Percentiles rank a stretch among this genome's conserved stretches.
Conservation (phyloP, 2,797 vertebrate species). For the Pangasius krempfi region DNA sequence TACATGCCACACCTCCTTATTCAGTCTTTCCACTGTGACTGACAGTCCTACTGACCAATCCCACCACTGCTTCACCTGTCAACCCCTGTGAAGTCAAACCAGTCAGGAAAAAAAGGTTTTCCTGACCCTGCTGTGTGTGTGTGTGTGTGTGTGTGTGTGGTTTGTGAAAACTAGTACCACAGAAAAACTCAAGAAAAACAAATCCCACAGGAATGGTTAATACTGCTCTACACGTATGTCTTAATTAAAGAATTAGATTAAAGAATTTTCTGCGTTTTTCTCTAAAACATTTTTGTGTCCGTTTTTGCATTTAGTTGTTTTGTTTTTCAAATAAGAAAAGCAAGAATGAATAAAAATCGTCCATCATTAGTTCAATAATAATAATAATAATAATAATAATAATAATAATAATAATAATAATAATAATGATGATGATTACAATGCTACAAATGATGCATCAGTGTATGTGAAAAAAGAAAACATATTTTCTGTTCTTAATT, state of each 20-base stretch:
- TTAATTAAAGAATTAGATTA: neutral
- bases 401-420: too few species aligned
- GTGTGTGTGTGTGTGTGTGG: neutral
- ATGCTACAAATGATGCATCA: neutral
- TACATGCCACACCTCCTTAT: constrained; percentile 22
- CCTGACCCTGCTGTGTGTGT: neutral
- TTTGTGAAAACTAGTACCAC: neutral
- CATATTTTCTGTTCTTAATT: neutral
- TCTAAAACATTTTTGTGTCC: neutral
- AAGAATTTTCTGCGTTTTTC: neutral
- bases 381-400: too few species aligned
- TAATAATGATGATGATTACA: neutral
- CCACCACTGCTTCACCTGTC: neutral
- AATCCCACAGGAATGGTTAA: neutral
- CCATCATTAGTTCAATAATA: neutral
- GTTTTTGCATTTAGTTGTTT: neutral
- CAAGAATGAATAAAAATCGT: neutral
- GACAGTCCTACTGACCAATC: constrained; percentile 36
- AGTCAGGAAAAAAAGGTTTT: constrained; percentile 16
- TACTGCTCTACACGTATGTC: neutral
- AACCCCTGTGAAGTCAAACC: constrained; percentile 24
- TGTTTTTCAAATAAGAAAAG: neutral
- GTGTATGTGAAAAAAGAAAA: neutral
- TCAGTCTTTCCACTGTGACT: constrained; percentile 23
- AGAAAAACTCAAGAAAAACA: neutral